Evolutionary conservation across 2,113 vertebrate genomes (phyloP).

Genomic region (Mastomys natalensis): DNA sequence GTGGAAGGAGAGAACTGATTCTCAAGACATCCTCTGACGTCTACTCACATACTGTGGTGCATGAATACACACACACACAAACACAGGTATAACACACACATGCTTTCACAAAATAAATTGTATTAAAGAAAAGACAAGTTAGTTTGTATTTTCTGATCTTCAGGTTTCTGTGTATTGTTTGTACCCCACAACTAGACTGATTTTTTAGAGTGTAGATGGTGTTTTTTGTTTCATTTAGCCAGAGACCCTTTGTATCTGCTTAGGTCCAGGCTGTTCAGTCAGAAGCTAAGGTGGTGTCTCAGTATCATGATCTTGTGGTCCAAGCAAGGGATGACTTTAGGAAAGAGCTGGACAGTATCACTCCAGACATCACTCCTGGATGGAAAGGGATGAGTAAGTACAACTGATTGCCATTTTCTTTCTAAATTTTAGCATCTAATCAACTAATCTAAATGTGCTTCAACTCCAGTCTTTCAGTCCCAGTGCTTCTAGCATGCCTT

Average conservation of each 20-base stretch:
- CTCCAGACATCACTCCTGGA: slow-evolving; percentile 94
- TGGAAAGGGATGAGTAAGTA: slow-evolving; percentile 98
- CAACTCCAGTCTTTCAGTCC: not conserved
- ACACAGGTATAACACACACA: not conserved
- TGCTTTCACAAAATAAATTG: not conserved
- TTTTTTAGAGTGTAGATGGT: not conserved
- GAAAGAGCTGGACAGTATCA: slow-evolving; percentile 95
- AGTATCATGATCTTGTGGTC: slow-evolving; percentile 96
- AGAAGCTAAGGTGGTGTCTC: slow-evolving; percentile 95
- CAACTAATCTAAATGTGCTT: not conserved
- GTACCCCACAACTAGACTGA: not conserved
- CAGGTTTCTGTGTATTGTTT: not conserved
- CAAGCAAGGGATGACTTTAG: slow-evolving; percentile 95
- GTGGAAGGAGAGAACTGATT: not conserved
- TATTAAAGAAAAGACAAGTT: not conserved
- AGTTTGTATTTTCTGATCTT: slow-evolving; percentile 31
- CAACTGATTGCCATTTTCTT: not conserved
- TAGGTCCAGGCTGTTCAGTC: slow-evolving; percentile 95
- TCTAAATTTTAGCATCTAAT: not conserved
- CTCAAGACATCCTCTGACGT: not conserved
- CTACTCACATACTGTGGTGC: not conserved
- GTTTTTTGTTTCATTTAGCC: not conserved
- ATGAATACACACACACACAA: not conserved
- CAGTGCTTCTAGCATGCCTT: not conserved
- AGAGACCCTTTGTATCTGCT: not conserved